Base-by-base conservation (phyloP, 2,888 invertebrate species). In the Gortyna flavago region DNA sequence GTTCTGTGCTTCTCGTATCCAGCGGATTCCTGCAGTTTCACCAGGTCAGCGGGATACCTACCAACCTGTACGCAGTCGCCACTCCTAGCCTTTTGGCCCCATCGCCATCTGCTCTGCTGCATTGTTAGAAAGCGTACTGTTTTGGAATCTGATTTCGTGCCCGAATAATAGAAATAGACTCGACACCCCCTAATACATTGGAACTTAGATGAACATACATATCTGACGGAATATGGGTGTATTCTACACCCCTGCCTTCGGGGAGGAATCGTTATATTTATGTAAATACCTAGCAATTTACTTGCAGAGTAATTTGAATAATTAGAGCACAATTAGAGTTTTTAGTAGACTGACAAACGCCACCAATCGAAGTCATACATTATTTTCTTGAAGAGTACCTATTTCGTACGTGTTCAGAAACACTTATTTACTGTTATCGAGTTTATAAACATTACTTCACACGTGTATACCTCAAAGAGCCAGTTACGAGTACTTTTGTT, bases 361-460 rank as follows among this genome's bases (percentile, higher is more conserved):
- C 0, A 57, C 54, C 4, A 54, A 54, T 54, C 11, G 25, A 54
- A n/a, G 25, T 11, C 54, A 11, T 57, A 57, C 54, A n/a, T 68
- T 48, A 1, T 48, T 68, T 68, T 68, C 35, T n/a, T 11, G 54
- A 35, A n/a, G 5, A 68, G 16, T 18, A n/a, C n/a, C n/a, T n/a
- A 41, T 69, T 35, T 48, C 16, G n/a, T 48, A 48, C 69, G 35
- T 69, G 35, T 68, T 35, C 48, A 21, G 35, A 69, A 72, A 69
- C 13, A 59, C 29, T 16, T 29, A 72, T 48, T 29, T 38, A 9
- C 3, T 35, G 13, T 21, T 21, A 16, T 68, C 5, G 3, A 6
- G 8, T 57, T 25, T 51, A 25, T 51, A 25, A 51, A 25, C 13
- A 29, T 16, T 57, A 57, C 25, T 54, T 54, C 25, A 57, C 29